Evolutionary conservation across 92 coral and sea anemone species (phyloP), one percentile per base, ranked within the genome.

Genomic region (Blastomussa wellsi): DNA sequence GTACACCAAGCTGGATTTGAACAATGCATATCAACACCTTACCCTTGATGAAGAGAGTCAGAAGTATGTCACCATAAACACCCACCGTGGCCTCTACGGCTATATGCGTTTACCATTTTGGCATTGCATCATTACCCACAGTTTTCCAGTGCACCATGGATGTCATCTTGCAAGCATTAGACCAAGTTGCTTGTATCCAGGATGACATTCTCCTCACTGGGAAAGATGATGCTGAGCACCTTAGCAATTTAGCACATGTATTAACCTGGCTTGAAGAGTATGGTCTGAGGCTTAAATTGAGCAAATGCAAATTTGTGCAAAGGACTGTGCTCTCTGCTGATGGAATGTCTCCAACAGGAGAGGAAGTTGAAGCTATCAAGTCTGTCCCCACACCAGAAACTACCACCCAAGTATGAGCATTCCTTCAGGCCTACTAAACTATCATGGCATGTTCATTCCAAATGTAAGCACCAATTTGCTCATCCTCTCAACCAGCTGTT

Each of bases 151-250:
- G 76, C 38, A 57, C 89, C 38, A 89, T 92, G 81, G 89, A 92
- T 38, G 68, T 82, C 39, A 89, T 89, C 37, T 84, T 89, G 26
- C 92, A 92, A 59, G 90, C 92, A 7, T 59, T 92, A 26, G 84
- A 87, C 70, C 52, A 83, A 44, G 91, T 92, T 31, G 93, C 92
- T 38, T 68, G 82, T 72, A 86, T 90, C 48, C 91, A 89, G 37
- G 95, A 92, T 57, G 88, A 92, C 76, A 92, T 92, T 36, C 85
- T 87, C 62, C 81, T 92, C 24, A 80, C 91, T 28, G 93, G 93
- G 12, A 59, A 42, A 37, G 74, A 89, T 77, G 90, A 89, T 82
- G 76, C 53, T 49, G 67, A 89, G 38, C 91, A 89, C 70, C 82
- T 92, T 3, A n/a, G 66, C 22, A 89, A 89, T 69, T 65, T 92